A percentile compares a stretch with the other conserved stretches of the same genome.
Evolutionary conservation across 2,797 vertebrate species (phyloP).

Genomic region (Synaphobranchus kaupii): DNA sequence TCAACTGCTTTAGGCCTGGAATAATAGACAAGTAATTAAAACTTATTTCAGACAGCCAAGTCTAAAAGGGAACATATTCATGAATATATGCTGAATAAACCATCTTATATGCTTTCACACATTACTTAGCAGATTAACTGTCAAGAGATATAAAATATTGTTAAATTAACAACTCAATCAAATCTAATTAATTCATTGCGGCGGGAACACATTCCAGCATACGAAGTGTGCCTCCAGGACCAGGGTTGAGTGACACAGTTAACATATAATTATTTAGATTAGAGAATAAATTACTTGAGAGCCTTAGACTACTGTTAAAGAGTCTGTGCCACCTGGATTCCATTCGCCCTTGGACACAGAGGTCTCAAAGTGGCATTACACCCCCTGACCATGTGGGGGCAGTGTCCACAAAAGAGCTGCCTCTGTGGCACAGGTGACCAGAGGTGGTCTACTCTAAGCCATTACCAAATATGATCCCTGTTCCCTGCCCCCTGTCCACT

Average conservation of each 20-base stretch:
- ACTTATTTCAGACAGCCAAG: neutral
- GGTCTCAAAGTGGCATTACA: neutral
- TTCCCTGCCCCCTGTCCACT: too few species aligned
- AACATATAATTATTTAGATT: neutral
- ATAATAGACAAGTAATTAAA: neutral
- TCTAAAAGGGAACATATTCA: neutral
- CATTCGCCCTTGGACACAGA: neutral
- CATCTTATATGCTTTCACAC: neutral
- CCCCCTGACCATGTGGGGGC: neutral
- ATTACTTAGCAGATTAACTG: conserved; percentile 8
- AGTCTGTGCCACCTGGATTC: neutral
- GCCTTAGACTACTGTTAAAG: neutral
- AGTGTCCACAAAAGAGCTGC: neutral
- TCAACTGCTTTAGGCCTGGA: neutral
- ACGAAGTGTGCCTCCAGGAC: neutral
- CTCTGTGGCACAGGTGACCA: neutral
- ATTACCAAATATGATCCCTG: too few species aligned
- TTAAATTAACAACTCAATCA: neutral
- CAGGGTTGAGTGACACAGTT: neutral
- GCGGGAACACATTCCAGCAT: neutral
- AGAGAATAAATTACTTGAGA: neutral
- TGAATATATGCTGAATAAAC: neutral
- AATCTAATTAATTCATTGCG: neutral
- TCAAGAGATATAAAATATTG: neutral
- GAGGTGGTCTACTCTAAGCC: neutral